Base-by-base conservation (phyloP, 2,113 vertebrate species). In the Ibidorhyncha struthersii region DNA sequence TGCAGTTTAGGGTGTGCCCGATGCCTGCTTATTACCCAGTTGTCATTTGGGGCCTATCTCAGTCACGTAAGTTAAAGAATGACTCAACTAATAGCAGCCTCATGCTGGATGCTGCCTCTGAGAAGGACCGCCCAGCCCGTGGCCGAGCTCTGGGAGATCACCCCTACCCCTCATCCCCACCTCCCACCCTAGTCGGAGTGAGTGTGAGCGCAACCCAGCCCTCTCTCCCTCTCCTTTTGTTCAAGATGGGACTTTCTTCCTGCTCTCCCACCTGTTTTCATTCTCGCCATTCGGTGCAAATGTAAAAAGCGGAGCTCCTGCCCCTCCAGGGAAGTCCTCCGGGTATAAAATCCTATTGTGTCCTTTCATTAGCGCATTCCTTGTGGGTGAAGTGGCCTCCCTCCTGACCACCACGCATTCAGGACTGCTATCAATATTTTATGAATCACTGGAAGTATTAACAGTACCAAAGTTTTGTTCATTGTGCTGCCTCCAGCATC, bases 351-450 rank as follows among this genome's bases (percentile, higher is more conserved):
- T 74, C 47, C 77, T 63, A 27, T 67, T 89, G 61, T 41, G 8
- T 76, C 70, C 84, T 89, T 91, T 86, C 84, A 87, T 89, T 79
- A 94, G 41, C 3, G 0, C 77, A 84, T 94, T 93, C 77, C 32
- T 76, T 30, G 69, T 43, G 81, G 61, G 26, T 85, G 73, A 84
- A 91, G 56, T 30, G 38, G 52, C 83, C 86, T 93, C 43, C 38
- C 34, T 93, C 65, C 81, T 56, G 77, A 73, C 34, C 32, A 67
- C 15, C 26, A 30, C 0, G 0, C 38, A 27, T 78, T 91, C 69
- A 87, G 70, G 73, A 47, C 66, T 65, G 53, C 89, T 96, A 87
- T 93, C 84, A 89, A 53, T 96, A 82, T 90, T 87, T 93, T 91
- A 52, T 87, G 78, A 96, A 79, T 82, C 84, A 85, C 56, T 96